Base-by-base conservation (phyloP, 2,797 vertebrate species). In the Petrocephalus sullivani region DNA sequence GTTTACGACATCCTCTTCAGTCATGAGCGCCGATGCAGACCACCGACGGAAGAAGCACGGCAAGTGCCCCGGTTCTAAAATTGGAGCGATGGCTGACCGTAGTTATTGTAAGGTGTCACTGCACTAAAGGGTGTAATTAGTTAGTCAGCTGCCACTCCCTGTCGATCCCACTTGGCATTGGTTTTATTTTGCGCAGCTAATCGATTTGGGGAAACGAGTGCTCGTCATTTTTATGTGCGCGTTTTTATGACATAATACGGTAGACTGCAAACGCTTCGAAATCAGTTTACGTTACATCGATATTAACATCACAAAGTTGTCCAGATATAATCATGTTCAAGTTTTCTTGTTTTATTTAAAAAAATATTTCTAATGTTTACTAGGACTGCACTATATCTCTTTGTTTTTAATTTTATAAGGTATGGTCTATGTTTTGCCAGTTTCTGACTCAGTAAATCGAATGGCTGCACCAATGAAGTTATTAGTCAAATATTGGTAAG, bases 41-140 rank as follows among this genome's bases (percentile, higher is more conserved):
- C 86, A 87, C 28, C 86, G 60, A 64, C 86, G 86, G 41, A 87
- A 49, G 60, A 87, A 87, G 46, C 58, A 87, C 10, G 86, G 86
- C 86, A 87, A 87, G 86, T 87, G 60, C 67, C 60, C n/a, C 46
- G 28, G 8, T 51, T 64, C 71, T 81, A 49, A 81, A 84, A 84
- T 84, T 33, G 21, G 82, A 49, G 2, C 83, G 12, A 23, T 37
- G 33, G 85, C 16, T 41, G 67, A 41, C 33, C 67, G 23, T 84
- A 33, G 49, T 84, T 57, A 86, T 21, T 60, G 33, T 21, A 41
- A 60, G 28, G 85, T 60, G 54, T 86, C 85, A 57, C 41, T 86
- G 28, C 57, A 86, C 51, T 28, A 86, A 60, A 86, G 84, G 7
- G 8, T 60, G 56, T n/a, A 58, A 41, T 41, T 58, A 23, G 14